phyloP scores from a whole-genome alignment of 2,797 vertebrate species.

The Iguana delicatissima region DNA sequence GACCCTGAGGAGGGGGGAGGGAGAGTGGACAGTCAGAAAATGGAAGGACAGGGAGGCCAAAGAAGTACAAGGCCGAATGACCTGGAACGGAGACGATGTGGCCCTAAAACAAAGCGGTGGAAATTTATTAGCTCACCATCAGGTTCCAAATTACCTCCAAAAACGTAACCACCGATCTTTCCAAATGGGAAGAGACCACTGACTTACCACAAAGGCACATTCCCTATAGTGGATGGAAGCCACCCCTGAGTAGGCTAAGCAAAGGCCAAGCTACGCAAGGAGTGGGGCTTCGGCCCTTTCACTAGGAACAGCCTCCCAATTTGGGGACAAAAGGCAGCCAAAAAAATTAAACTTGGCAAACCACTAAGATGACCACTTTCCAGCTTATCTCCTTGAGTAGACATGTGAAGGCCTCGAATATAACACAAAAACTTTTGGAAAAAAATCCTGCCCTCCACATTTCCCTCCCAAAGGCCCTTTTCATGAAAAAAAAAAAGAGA shows the following conservation, averaged over 20 bases:
- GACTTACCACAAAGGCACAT: background rate
- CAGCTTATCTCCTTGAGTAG: too few species aligned
- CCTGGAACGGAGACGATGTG: background rate
- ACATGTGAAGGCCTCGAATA: too few species aligned
- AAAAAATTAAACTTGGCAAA: background rate
- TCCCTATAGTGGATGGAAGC: background rate
- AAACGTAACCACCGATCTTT: background rate
- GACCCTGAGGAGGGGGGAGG: conserved; percentile 78
- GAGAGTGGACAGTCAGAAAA: background rate
- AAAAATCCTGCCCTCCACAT: too few species aligned
- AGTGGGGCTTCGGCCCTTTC: too few species aligned
- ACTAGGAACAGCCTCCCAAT: too few species aligned
- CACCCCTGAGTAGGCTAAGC: background rate
- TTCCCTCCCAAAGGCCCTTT: too few species aligned
- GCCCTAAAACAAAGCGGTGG: background rate
- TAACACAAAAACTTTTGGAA: too few species aligned
- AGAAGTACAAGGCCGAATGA: too few species aligned
- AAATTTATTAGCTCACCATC: background rate
- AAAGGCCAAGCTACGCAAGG: too few species aligned
- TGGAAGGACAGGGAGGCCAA: accelerated
- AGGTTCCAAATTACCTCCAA: background rate
- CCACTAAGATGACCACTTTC: background rate
- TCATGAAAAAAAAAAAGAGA: too few species aligned
- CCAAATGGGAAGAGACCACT: too few species aligned
- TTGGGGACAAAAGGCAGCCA: background rate